These are phyloP conservation scores for Dolichotis patagonum DNA, from an alignment of 2,113 vertebrate genomes.

Conservation along the genomic window DNA sequence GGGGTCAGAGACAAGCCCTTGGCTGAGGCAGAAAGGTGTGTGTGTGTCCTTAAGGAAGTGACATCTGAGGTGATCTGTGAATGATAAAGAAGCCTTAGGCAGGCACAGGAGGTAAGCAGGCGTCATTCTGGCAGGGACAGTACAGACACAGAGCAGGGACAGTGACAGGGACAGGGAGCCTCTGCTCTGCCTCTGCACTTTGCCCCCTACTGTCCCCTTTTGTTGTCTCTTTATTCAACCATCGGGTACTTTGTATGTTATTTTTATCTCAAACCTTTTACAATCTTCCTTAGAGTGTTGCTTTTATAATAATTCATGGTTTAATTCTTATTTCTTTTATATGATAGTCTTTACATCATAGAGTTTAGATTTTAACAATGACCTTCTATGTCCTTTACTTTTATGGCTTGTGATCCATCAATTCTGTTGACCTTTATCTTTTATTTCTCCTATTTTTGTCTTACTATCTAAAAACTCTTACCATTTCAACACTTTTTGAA, in stretches of 20 bases:
- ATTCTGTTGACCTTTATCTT: background rate
- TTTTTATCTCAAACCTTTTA: background rate
- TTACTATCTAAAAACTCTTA: background rate
- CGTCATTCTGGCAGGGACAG: background rate
- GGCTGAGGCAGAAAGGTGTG: background rate
- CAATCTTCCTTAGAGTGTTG: background rate
- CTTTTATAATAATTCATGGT: background rate
- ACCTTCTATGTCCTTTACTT: background rate
- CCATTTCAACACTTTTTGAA: background rate
- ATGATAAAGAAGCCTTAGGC: background rate
- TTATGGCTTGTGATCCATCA: background rate
- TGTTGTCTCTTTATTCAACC: background rate
- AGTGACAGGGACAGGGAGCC: accelerated
- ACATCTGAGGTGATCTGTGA: background rate
- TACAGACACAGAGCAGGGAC: background rate
- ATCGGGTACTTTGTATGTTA: background rate
- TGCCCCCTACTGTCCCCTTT: background rate
- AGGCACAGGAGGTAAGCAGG: background rate
- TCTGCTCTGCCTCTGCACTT: background rate
- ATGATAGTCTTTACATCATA: conserved; percentile 17
- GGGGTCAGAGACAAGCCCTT: background rate
- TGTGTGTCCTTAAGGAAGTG: background rate
- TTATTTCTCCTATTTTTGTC: background rate
- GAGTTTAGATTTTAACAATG: background rate
- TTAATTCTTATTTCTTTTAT: background rate